These are phyloP conservation scores for Psophia crepitans DNA, from an alignment of 2,113 vertebrate genomes.

Conservation along the genomic window DNA sequence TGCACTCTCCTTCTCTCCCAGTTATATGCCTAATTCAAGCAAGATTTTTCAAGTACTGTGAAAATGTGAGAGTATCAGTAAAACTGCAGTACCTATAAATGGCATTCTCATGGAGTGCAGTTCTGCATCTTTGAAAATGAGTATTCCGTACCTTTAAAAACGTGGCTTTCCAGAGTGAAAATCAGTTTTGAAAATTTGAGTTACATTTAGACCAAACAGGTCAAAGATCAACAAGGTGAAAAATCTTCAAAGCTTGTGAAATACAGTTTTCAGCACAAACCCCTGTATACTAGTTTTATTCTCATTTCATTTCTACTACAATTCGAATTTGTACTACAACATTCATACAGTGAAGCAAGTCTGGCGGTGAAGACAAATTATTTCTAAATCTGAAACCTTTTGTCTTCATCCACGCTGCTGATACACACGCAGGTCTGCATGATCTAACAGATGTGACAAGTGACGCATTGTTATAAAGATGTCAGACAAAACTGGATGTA, in stretches of 20 bases:
- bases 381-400: not conserved
- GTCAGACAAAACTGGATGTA: not conserved
- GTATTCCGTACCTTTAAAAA: not conserved
- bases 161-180: not conserved
- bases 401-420: not conserved
- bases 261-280: not conserved
- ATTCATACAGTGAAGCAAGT: not conserved
- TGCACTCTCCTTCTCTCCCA: not conserved
- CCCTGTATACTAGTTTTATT: not conserved
- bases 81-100: not conserved
- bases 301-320: not conserved
- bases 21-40: not conserved
- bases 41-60: not conserved
- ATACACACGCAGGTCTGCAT: not conserved
- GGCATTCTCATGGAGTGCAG: not conserved
- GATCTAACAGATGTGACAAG: constrained; percentile 31
- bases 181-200: not conserved
- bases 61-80: not conserved
- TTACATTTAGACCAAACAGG: not conserved
- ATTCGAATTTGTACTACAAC: not conserved
- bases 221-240: not conserved
- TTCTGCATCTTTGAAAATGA: not conserved
- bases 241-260: not conserved
- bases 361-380: not conserved
- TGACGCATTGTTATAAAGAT: not conserved